Base-by-base conservation (phyloP, 1,140 invertebrate species). In the Trichoplusia ni region DNA sequence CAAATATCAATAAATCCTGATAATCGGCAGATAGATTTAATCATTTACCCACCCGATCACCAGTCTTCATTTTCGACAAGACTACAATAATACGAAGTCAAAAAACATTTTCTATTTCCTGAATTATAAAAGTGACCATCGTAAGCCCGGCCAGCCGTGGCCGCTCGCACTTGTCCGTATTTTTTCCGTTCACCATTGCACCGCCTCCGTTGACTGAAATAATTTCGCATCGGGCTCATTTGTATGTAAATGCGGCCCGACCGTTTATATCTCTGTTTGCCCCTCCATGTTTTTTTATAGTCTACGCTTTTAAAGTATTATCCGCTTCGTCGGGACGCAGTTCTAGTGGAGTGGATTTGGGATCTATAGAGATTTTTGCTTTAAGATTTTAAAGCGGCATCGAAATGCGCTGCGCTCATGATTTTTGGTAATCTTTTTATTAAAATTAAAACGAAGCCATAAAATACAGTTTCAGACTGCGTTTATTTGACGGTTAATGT, bases 231-330 rank as follows among this genome's bases (percentile, higher is more conserved):
- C 46, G 37, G 8, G 33, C 60, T 63, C 60, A 63, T 63, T 63
- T 63, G 60, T 63, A 63, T 63, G 60, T 53, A 63, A 63, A 63
- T 63, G 60, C 27, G 33, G 31, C 60, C 46, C 35, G 19, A 29
- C 60, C 60, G 40, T 63, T 63, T 63, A 63, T 63, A 63, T 63
- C 60, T 63, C 37, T 63, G 60, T 63, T 53, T 63, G 23, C 47
- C 47, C 13, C 21, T 21, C 33, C 60, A 18, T 53, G 47, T 44
- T 42, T 63, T 53, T 63, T 62, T 62, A 63, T 63, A 63, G 60
- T 63, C 60, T 53, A 35, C 46, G 47, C 60, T 40, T 63, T 63
- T 63, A 51, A 63, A 53, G 47, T 42, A 60, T 60, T 60, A 60
- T 60, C 56, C 56, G 42, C 29, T 47, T 19, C 29, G 56, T 46